Conservation (phyloP, 1,140 invertebrate genomes). For the Procambarus clarkii region DNA sequence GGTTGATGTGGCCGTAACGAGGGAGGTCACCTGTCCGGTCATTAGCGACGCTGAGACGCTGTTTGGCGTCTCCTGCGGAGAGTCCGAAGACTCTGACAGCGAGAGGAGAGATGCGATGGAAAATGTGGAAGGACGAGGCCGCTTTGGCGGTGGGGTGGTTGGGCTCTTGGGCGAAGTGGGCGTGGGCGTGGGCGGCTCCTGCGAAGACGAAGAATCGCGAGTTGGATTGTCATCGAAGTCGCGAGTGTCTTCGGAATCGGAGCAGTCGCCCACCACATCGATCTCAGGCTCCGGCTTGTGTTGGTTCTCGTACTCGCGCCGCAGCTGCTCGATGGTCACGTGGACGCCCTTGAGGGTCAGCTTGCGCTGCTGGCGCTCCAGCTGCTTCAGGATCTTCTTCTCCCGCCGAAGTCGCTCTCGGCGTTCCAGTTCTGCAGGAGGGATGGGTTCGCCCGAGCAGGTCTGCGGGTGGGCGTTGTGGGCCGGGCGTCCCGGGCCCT, state of each 20-base stretch:
- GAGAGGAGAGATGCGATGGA: constrained; percentile 61
- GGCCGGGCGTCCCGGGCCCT: constrained; percentile 92
- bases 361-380: constrained; percentile 93
- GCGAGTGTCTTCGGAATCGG: constrained; percentile 35
- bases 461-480: constrained; percentile 99
- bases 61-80: not conserved
- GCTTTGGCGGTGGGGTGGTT: constrained; percentile 51
- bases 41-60: not conserved
- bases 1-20: constrained; percentile 5
- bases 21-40: not conserved
- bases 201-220: constrained; percentile 26
- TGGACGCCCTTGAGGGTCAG: constrained; percentile 81
- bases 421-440: constrained; percentile 92
- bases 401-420: constrained; percentile 87
- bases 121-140: constrained; percentile 52
- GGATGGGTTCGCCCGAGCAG: constrained; percentile 97
- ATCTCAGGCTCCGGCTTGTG: constrained; percentile 23
- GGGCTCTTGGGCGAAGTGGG: constrained; percentile 48
- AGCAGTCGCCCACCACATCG: constrained; percentile 38
- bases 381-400: constrained; percentile 89
- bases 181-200: constrained; percentile 48
- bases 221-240: not conserved
- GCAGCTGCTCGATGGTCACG: constrained; percentile 26
- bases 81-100: constrained; percentile 35
- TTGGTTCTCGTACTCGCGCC: constrained; percentile 14